Percentiles rank a stretch among this genome's conserved stretches.
Evolutionary conservation across 2,797 vertebrate genomes (phyloP).

Genomic region (Pteronotus mesoamericanus): DNA sequence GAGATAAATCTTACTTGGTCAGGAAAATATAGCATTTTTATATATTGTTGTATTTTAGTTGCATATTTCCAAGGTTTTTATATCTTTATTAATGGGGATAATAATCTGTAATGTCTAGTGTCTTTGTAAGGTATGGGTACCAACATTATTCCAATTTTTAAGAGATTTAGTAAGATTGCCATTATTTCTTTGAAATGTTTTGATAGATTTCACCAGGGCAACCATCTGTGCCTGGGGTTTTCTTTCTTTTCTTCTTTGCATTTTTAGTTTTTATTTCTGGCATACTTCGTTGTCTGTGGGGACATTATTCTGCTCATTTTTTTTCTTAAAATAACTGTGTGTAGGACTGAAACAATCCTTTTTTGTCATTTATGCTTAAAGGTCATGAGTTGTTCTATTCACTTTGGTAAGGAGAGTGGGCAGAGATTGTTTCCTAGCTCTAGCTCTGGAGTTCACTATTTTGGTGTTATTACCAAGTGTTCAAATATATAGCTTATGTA

Average conservation of each 20-base stretch:
- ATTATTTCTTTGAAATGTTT: constrained; percentile 19
- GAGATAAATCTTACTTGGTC: neutral
- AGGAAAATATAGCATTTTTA: neutral
- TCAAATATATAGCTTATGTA: neutral
- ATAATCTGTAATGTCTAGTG: neutral
- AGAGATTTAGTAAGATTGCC: neutral
- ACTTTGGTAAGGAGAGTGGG: neutral
- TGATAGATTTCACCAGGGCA: neutral
- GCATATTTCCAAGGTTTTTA: neutral
- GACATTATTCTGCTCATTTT: neutral
- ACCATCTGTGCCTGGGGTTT: neutral
- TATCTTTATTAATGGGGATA: neutral
- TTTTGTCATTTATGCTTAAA: neutral
- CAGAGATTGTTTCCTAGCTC: neutral
- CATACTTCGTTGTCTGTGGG: neutral
- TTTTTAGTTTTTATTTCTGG: constrained; percentile 25
- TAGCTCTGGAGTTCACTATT: neutral
- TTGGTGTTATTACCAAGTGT: neutral
- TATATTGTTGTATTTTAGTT: neutral
- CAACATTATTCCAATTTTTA: neutral
- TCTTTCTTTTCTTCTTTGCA: neutral
- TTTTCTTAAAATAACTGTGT: constrained; percentile 11
- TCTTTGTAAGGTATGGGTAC: neutral
- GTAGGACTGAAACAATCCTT: constrained; percentile 24
- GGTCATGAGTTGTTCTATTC: neutral